Percentiles rank a stretch among this genome's conserved stretches.
phyloP scores from a whole-genome alignment of 2,797 vertebrate genomes.

The Microchirus variegatus region DNA sequence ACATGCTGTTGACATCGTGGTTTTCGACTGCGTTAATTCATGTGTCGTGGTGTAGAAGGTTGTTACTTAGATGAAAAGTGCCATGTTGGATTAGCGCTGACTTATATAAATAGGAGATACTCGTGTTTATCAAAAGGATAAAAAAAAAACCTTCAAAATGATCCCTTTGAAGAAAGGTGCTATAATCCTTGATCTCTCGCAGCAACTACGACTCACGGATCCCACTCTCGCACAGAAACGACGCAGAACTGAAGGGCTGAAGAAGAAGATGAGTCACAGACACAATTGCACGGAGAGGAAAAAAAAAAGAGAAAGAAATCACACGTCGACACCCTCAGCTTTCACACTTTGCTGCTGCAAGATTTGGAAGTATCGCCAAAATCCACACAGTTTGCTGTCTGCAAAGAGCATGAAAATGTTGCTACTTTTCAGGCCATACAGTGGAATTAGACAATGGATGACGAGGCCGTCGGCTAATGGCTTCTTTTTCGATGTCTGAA shows the following conservation, averaged over 20 bases:
- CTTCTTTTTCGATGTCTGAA: no score
- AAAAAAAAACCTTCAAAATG: background rate
- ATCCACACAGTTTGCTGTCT: conserved; percentile 35
- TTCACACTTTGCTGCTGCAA: conserved; percentile 64
- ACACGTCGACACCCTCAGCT: conserved; percentile 70
- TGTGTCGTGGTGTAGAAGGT: background rate
- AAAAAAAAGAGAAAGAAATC: conserved; percentile 18
- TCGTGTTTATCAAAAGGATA: conserved; percentile 26
- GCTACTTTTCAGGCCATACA: conserved; percentile 27
- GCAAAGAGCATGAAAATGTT: conserved; percentile 23
- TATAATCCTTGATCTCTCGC: conserved; percentile 55
- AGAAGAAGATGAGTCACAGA: conserved; percentile 59
- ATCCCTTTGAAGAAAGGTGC: conserved; percentile 45
- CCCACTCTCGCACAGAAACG: conserved; percentile 28
- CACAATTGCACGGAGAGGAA: conserved; percentile 37
- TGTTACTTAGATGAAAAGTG: background rate
- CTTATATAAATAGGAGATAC: conserved; percentile 7
- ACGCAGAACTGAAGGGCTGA: conserved; percentile 37
- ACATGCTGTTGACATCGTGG: background rate
- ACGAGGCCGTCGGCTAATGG: no score
- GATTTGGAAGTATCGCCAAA: conserved; percentile 49
- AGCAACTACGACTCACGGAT: conserved; percentile 31
- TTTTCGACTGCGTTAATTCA: background rate
- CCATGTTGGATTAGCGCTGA: conserved; percentile 6
- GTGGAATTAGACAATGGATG: conserved; percentile 6